Base-by-base conservation (phyloP, 2,888 invertebrate genomes). In the Stenotaenia linearis region DNA sequence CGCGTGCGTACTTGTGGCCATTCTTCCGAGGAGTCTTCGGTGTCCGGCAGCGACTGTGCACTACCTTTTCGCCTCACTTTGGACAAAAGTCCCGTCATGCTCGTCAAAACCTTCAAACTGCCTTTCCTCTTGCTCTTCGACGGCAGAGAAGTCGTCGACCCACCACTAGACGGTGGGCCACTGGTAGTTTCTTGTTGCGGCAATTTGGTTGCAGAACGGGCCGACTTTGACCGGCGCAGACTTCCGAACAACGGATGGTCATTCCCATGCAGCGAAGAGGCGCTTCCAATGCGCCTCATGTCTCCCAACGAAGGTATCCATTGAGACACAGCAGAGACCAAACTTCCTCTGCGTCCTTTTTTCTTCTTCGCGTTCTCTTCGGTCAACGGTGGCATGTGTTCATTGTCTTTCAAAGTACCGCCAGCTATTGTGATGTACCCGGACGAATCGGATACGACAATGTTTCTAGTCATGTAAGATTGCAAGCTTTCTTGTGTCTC, bases 51-150 rank as follows among this genome's bases (percentile, higher is more conserved):
- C 0, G 92, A 92, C 83, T 91, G 91, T 0, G 88, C 86, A 6
- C 78, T 80, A 35, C 90, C 89, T 86, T 90, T 91, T 83, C 92
- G 86, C 85, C 93, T 92, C 0, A 94, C 94, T 87, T 94, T 95
- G 85, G 94, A 93, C 83, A 95, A 87, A 81, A 95, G 90, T 25
- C 93, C 94, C 0, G 93, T 94, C 87, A 95, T 92, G 0, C 94
- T 94, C 0, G 93, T 91, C 0, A 94, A 93, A 78, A 95, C 88
- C 5, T 78, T 80, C 25, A 77, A 30, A 32, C 78, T 78, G 7
- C 78, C 78, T 15, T 56, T n/a, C 18, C 80, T 45, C 6, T 77
- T 50, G 18, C 78, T 45, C 15, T 77, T 37, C 12, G 78, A 50
- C 7, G 75, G 76, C n/a, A 40, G 40, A 21, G 61, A 75, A 9